phyloP scores from a whole-genome alignment of 2,888 invertebrate species.

The Drosophila neutralis region DNA sequence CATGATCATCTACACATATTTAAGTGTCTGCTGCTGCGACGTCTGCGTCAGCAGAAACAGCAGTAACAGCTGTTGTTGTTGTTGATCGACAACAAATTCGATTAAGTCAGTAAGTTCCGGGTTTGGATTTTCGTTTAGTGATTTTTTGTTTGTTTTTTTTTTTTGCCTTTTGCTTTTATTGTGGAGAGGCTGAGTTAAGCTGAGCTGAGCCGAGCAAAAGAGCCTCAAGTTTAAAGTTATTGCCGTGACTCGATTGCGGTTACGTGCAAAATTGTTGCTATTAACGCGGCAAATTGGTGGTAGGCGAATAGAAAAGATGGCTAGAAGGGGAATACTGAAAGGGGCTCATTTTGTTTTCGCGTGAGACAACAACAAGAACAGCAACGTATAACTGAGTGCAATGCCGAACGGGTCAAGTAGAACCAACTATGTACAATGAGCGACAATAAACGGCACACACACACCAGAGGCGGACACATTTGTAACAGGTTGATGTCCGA shows the following conservation, averaged over 20 bases:
- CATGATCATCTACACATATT: conserved; percentile 42
- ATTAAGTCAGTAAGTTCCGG: conserved; percentile 77
- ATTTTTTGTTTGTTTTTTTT: conserved; percentile 34
- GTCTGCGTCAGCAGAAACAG: conserved; percentile 37
- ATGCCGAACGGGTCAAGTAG: conserved; percentile 67
- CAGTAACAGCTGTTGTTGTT: conserved; percentile 36
- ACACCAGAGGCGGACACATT: conserved; percentile 22
- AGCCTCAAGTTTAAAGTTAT: conserved; percentile 61
- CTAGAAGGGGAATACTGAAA: background rate
- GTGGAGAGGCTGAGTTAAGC: conserved; percentile 16
- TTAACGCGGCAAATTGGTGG: conserved; percentile 24
- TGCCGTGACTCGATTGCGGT: conserved; percentile 41
- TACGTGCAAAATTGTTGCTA: conserved; percentile 60
- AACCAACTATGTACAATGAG: conserved; percentile 48
- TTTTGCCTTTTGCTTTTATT: conserved; percentile 47
- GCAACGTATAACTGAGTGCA: conserved; percentile 59
- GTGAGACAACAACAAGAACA: conserved; percentile 12
- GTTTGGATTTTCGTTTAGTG: conserved; percentile 74
- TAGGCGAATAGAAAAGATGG: background rate
- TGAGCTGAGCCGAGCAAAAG: conserved; percentile 11
- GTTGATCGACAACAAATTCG: conserved; percentile 78
- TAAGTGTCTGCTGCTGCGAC: conserved; percentile 42
- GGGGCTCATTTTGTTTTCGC: conserved; percentile 37
- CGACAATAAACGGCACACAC: conserved; percentile 25
- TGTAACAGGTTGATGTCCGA: conserved; percentile 73